Conservation (phyloP, 2,797 vertebrate genomes). For the Lithobates pipiens region DNA sequence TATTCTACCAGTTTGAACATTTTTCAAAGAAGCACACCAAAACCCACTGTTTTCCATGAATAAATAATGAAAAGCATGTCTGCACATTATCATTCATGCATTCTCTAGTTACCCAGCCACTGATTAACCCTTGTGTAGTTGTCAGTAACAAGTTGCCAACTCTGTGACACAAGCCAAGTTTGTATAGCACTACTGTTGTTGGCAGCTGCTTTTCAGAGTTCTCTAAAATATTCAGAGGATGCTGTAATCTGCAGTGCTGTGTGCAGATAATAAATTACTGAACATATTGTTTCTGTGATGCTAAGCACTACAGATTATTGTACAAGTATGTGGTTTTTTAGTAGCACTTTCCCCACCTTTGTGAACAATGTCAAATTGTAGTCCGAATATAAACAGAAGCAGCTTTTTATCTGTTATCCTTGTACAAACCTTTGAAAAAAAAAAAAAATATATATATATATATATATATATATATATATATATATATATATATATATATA, state of each 20-base stretch:
- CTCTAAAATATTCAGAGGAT: neutral
- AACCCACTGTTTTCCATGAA: conserved; percentile 95
- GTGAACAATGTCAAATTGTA: neutral
- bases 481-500: no score
- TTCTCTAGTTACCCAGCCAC: conserved; percentile 86
- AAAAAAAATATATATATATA: no score
- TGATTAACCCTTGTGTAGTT: conserved; percentile 67
- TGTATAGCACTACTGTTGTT: neutral
- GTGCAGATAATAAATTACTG: neutral
- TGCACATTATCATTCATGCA: conserved; percentile 87
- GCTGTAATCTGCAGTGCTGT: neutral
- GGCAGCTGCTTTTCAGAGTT: conserved; percentile 1
- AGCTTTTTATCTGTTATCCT: neutral
- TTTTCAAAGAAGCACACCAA: conserved; percentile 94
- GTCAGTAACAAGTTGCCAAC: conserved; percentile 21
- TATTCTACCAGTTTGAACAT: conserved; percentile 92
- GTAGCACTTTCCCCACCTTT: neutral
- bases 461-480: no score
- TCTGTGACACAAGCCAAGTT: conserved; percentile 28
- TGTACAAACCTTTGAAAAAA: no score
- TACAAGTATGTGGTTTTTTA: neutral
- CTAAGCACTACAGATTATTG: neutral
- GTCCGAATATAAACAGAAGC: neutral
- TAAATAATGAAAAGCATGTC: conserved; percentile 91
- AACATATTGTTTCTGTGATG: neutral